These are phyloP conservation scores for Linepithema humile DNA, from an alignment of 1,140 invertebrate species.

Conservation along the genomic window DNA sequence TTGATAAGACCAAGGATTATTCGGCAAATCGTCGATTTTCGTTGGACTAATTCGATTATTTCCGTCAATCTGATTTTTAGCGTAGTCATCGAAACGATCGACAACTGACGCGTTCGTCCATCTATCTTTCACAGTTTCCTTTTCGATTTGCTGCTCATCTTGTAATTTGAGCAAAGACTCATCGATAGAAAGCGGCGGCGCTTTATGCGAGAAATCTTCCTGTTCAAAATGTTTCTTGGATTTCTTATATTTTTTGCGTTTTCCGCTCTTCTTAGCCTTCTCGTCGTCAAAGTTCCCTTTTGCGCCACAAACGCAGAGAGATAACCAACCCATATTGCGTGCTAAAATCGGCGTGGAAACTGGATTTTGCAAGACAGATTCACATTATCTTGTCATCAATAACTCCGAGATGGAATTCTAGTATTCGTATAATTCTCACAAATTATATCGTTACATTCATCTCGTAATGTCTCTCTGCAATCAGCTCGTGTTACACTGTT, in stretches of 20 bases:
- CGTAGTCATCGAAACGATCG: neutral
- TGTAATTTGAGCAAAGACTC: slow-evolving; percentile 17
- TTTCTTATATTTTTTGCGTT: slow-evolving; percentile 25
- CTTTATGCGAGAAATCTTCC: neutral
- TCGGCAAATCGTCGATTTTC: neutral
- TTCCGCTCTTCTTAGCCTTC: slow-evolving; percentile 12
- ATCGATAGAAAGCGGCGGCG: neutral
- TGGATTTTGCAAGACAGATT: neutral
- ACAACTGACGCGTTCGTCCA: neutral
- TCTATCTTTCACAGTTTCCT: slow-evolving; percentile 1
- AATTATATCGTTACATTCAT: slow-evolving; percentile 6
- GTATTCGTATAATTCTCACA: slow-evolving; percentile 19
- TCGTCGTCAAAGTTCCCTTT: slow-evolving; percentile 19
- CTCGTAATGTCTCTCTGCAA: neutral
- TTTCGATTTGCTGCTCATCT: neutral
- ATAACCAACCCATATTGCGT: slow-evolving; percentile 52
- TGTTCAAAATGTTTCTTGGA: slow-evolving; percentile 25
- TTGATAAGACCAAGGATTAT: neutral
- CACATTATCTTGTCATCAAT: neutral
- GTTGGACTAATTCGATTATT: neutral
- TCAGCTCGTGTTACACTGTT: slow-evolving; percentile 12
- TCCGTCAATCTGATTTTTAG: neutral
- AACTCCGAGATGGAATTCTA: neutral
- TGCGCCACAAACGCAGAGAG: slow-evolving; percentile 48
- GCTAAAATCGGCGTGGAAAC: neutral